Percentiles rank a stretch among this genome's conserved stretches.
These are phyloP conservation scores for Trematomus loennbergii DNA, from an alignment of 2,113 vertebrate genomes.

Conservation along the genomic window DNA sequence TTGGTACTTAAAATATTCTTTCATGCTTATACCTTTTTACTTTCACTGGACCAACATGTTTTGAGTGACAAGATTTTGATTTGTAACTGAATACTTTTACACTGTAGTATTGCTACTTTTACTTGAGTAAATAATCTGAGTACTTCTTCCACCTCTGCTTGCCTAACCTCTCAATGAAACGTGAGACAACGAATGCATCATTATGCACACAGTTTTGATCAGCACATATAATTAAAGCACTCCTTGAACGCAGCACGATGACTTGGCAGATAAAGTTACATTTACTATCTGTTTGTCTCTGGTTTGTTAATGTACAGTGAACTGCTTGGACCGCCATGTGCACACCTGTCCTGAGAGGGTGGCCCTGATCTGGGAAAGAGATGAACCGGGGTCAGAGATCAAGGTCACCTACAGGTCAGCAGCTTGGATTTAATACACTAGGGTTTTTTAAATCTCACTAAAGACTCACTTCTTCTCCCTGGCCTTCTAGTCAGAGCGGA, in stretches of 20 bases:
- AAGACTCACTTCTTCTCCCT: too few species aligned
- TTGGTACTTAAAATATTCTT: too few species aligned
- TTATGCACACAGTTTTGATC: neutral
- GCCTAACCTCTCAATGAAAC: neutral
- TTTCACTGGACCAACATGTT: too few species aligned
- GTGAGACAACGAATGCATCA: constrained; percentile 13
- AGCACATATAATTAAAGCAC: neutral
- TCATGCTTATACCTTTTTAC: too few species aligned
- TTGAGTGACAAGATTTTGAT: too few species aligned
- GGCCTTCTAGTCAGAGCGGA: too few species aligned
- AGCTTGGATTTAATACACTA: neutral
- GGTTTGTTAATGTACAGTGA: constrained; percentile 82
- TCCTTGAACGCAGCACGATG: constrained; percentile 12
- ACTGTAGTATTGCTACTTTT: too few species aligned
- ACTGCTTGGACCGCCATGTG: constrained; percentile 94
- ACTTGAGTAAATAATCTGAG: too few species aligned
- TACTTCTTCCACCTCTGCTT: too few species aligned
- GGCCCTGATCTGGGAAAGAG: constrained; percentile 96
- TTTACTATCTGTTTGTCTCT: neutral
- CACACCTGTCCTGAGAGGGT: constrained; percentile 87
- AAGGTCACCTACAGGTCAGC: constrained; percentile 91
- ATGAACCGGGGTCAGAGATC: constrained; percentile 92
- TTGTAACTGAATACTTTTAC: too few species aligned
- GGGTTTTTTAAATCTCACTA: too few species aligned
- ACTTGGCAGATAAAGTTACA: neutral